Percentiles rank a stretch among this genome's conserved stretches.
These are phyloP conservation scores for Litoditis marina DNA, from an alignment of 2,888 invertebrate species.

Conservation along the genomic window DNA sequence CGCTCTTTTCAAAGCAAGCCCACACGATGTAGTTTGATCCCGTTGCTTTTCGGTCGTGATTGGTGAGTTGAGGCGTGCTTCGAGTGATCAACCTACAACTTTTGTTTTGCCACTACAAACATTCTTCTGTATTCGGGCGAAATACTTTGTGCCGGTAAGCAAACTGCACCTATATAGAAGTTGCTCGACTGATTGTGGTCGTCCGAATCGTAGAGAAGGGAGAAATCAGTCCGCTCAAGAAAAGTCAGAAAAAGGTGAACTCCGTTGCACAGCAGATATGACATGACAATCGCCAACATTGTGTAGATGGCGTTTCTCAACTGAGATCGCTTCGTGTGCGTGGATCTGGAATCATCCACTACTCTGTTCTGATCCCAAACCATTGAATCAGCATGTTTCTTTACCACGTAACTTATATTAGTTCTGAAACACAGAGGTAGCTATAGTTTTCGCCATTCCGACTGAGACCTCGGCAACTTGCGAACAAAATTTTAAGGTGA, in stretches of 20 bases:
- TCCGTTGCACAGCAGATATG: conserved; percentile 46
- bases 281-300: conserved; percentile 45
- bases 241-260: conserved; percentile 40
- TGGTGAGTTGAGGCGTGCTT: too few species aligned
- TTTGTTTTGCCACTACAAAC: not conserved
- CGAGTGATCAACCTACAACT: not conserved
- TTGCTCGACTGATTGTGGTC: conserved; percentile 36
- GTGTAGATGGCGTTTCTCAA: conserved; percentile 48
- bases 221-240: conserved; percentile 29
- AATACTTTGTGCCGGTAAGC: too few species aligned
- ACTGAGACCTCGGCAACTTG: too few species aligned
- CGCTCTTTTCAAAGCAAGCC: too few species aligned
- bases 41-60: too few species aligned
- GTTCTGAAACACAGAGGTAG: too few species aligned
- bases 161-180: conserved; percentile 37
- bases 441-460: too few species aligned
- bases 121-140: too few species aligned
- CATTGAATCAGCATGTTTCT: not conserved
- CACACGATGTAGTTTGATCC: too few species aligned
- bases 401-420: too few species aligned
- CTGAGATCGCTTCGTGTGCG: conserved; percentile 38
- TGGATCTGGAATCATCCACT: conserved; percentile 43
- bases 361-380: too few species aligned
- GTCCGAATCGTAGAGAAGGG: conserved; percentile 32
- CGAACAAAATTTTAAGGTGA: too few species aligned